These are phyloP conservation scores for Caenorhabditis becei DNA, from an alignment of 2,888 invertebrate genomes.

Conservation along the genomic window DNA sequence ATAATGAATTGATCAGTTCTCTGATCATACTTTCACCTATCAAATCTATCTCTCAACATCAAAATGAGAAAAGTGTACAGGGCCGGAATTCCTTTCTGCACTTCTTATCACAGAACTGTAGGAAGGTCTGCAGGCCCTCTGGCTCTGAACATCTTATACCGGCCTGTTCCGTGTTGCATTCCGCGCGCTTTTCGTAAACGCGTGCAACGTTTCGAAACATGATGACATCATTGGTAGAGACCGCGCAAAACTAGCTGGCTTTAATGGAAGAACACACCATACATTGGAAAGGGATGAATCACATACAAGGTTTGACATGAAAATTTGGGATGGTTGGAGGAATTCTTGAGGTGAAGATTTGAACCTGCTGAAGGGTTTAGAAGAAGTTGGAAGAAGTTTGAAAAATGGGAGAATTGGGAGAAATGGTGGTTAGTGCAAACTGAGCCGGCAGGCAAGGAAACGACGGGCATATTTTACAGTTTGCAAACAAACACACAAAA, in stretches of 20 bases:
- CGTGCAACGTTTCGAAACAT: constrained; percentile 48
- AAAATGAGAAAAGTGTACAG: no score
- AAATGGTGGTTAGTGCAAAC: background rate
- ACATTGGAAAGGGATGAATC: constrained; percentile 1
- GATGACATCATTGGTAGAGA: constrained; percentile 28
- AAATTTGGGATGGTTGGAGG: background rate
- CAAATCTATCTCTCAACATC: no score
- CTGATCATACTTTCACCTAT: no score
- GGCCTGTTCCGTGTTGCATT: background rate
- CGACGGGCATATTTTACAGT: constrained; percentile 52
- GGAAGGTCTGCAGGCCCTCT: no score
- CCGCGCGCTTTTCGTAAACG: constrained; percentile 1
- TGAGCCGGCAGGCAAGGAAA: constrained; percentile 1
- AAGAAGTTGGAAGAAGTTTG: background rate
- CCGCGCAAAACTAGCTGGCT: constrained; percentile 3
- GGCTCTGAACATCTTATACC: background rate
- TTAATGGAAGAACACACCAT: background rate
- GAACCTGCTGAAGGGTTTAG: background rate
- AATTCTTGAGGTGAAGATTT: background rate
- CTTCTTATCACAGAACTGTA: no score
- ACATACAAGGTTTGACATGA: background rate
- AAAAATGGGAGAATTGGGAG: no score
- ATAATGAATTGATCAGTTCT: no score
- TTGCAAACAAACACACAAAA: constrained; percentile 47
- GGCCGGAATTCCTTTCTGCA: no score